Evolutionary conservation across 2,797 vertebrate genomes (phyloP).

Genomic region (Manis javanica): DNA sequence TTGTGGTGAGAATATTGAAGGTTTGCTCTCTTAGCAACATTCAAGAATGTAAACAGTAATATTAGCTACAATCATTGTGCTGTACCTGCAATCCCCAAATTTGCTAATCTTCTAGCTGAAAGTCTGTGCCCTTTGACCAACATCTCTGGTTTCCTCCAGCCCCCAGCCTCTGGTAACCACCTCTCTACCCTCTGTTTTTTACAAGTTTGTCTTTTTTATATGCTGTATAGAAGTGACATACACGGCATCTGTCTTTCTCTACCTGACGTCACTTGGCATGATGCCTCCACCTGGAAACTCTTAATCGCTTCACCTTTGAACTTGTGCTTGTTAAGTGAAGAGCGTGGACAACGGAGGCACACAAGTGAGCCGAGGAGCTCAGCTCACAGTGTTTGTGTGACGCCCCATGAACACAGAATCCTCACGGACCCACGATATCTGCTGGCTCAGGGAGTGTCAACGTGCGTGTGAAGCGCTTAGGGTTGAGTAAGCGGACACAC

Average conservation of each 20-base stretch:
- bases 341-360: neutral
- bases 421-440: fast-evolving
- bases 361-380: fast-evolving
- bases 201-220: neutral
- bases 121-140: neutral
- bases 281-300: neutral
- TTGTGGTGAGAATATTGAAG: neutral
- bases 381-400: fast-evolving
- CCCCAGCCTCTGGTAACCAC: neutral
- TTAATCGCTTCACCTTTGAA: neutral
- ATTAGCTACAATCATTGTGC: neutral
- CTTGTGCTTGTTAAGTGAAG: neutral
- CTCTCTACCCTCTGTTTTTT: too few species aligned
- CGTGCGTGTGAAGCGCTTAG: neutral
- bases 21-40: neutral
- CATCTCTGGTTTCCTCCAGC: neutral
- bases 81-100: neutral
- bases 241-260: neutral
- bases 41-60: neutral
- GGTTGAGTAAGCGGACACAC: neutral
- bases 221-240: neutral
- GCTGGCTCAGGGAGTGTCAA: neutral
- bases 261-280: neutral
- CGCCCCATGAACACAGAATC: neutral
- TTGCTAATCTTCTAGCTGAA: neutral